Conservation (phyloP, 2,113 vertebrate species). For the Phasianus colchicus region DNA sequence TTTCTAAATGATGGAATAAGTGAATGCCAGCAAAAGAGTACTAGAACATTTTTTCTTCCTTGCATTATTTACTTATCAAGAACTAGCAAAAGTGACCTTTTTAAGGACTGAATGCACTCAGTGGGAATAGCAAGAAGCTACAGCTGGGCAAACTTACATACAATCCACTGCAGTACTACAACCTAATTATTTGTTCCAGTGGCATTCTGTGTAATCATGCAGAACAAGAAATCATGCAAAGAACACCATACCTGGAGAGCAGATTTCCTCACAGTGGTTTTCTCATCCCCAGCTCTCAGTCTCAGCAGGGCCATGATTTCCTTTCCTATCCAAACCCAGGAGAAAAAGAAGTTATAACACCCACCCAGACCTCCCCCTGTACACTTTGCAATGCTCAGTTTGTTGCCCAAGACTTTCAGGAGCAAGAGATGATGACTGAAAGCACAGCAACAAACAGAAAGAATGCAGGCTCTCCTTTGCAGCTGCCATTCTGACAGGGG, state of each 20-base stretch:
- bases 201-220: background rate
- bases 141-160: background rate
- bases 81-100: background rate
- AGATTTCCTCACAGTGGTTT: constrained; percentile 89
- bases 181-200: background rate
- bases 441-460: background rate
- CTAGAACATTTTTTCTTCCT: constrained; percentile 36
- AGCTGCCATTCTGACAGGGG: background rate
- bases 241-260: constrained; percentile 86
- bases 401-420: background rate
- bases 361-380: background rate
- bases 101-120: background rate
- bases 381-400: background rate
- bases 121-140: constrained; percentile 18
- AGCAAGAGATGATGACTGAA: background rate
- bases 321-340: constrained; percentile 72
- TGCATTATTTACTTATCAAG: constrained; percentile 33
- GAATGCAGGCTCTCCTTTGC: background rate
- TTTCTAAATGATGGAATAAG: constrained; percentile 31
- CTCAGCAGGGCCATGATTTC: constrained; percentile 84
- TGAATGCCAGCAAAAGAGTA: constrained; percentile 8
- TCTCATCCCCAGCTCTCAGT: constrained; percentile 82
- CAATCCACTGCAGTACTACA: background rate
- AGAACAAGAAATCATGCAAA: background rate
- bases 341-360: background rate